These are phyloP conservation scores for Schlechtendalia chinensis DNA, from an alignment of 1,140 invertebrate genomes.

Conservation along the genomic window DNA sequence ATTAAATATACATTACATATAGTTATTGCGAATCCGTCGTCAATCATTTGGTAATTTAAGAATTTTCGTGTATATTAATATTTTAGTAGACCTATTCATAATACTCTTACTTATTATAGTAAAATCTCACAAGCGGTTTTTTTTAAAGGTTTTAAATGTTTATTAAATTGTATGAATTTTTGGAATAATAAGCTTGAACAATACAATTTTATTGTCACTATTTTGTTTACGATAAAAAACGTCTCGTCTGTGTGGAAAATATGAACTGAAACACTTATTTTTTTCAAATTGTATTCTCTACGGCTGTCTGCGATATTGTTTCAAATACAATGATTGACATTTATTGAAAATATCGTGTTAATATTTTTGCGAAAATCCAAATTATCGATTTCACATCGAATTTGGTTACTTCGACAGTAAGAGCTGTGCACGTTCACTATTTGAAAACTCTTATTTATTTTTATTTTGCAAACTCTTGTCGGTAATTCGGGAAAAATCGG, in stretches of 20 bases:
- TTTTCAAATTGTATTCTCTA: conserved; percentile 3
- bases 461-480: neutral
- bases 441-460: neutral
- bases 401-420: neutral
- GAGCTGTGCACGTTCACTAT: neutral
- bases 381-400: conserved; percentile 32
- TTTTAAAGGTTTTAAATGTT: too few relatives aligned
- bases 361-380: conserved; percentile 6
- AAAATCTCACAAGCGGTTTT: too few relatives aligned
- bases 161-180: neutral
- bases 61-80: too few relatives aligned
- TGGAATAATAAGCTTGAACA: too few relatives aligned
- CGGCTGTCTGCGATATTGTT: neutral
- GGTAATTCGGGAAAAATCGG: neutral
- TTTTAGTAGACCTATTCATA: too few relatives aligned
- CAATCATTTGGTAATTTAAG: too few relatives aligned
- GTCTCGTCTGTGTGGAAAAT: neutral
- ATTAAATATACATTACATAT: too few relatives aligned
- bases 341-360: neutral
- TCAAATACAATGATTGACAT: neutral
- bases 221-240: neutral
- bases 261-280: neutral
- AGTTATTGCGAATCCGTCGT: too few relatives aligned
- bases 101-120: too few relatives aligned
- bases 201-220: too few relatives aligned